Evolutionary conservation across 2,888 invertebrate species (phyloP), one percentile per base, ranked within the genome.

Genomic region (Drosophila pseudotalamancana): DNA sequence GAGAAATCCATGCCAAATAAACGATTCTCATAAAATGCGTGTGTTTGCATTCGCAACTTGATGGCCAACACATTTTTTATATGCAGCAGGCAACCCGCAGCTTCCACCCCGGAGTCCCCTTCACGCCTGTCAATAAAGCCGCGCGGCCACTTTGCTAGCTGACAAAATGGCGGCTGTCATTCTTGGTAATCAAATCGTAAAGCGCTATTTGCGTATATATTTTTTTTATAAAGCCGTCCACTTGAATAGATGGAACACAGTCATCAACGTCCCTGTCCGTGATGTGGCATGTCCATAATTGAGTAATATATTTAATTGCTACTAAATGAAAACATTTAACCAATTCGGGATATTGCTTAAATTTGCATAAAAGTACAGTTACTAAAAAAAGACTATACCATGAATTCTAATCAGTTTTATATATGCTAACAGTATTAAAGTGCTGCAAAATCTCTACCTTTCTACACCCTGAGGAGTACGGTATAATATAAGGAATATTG

Each of bases 161-260:
- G 42, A 57, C 65, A 60, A 79, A 79, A 74, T 79, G 61, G 55
- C 42, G 40, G 57, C 79, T 74, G 77, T 65, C 85, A 63, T 64
- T 76, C 71, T 54, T 57, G 74, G 72, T 74, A 78, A 81, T 85
- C 74, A 85, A 81, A 84, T 81, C 72, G 82, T 70, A 63, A 69
- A 61, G 66, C 64, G 69, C 63, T 64, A 68, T 77, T 83, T 59
- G 60, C 12, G 21, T 21, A 45, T 40, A 11, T 48, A 23, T 63
- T 65, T 63, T 56, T 68, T 68, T 68, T 39, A 21, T 35, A 27
- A 16, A 16, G 4, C 14, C 21, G n/a, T 12, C 25, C 46, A 53
- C 27, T 29, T 49, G 45, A 71, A 69, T 54, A 65, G 53, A 34
- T 34, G 35, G 32, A 56, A 49, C 45, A 40, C n/a, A 60, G 60